Conservation (phyloP, 2,113 vertebrate species). For the Corythoichthys haematopterus region DNA sequence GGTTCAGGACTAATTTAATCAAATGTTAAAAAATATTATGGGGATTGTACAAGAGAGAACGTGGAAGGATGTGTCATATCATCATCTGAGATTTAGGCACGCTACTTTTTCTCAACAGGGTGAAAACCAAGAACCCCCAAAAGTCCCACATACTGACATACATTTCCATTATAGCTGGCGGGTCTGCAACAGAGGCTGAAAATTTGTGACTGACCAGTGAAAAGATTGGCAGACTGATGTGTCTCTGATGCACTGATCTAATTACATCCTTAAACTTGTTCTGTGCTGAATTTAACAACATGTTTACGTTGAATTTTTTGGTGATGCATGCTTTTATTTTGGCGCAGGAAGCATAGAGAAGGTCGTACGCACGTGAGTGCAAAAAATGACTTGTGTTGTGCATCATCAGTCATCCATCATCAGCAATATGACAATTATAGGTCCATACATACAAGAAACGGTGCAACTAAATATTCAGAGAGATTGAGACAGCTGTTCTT, state of each 20-base stretch:
- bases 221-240: constrained; percentile 37
- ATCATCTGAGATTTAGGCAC: constrained; percentile 62
- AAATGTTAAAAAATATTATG: constrained; percentile 73
- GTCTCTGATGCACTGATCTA: not conserved
- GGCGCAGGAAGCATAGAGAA: not conserved
- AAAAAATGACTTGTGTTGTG: too few relatives aligned
- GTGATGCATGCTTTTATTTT: too few relatives aligned
- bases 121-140: constrained; percentile 59
- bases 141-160: constrained; percentile 47
- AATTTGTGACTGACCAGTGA: constrained; percentile 37
- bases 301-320: not conserved
- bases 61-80: constrained; percentile 60
- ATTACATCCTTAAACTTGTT: not conserved
- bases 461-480: too few relatives aligned
- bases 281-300: not conserved
- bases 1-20: constrained; percentile 72
- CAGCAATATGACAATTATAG: too few relatives aligned
- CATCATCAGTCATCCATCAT: too few relatives aligned
- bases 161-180: constrained; percentile 63
- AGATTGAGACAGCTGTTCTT: too few relatives aligned
- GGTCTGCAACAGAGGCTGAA: constrained; percentile 42
- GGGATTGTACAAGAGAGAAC: constrained; percentile 61
- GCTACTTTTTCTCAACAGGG: constrained; percentile 64
- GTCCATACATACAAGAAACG: too few relatives aligned
- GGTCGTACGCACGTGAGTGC: too few relatives aligned